Percentiles rank a stretch among this genome's conserved stretches.
Conservation (phyloP, 2,888 invertebrate genomes). For the Crioceris asparagi region DNA sequence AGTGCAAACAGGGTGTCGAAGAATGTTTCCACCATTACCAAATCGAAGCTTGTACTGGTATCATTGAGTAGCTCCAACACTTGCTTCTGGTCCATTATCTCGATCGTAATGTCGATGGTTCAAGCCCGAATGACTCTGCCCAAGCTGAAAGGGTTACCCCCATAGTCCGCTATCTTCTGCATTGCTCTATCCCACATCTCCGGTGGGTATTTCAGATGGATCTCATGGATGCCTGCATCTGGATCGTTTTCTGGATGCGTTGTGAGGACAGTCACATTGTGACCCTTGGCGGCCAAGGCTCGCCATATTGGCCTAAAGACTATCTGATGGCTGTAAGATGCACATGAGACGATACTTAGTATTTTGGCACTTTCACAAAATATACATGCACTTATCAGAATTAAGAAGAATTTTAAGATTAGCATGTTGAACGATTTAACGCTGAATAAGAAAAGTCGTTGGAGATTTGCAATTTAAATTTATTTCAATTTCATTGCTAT, state of each 20-base stretch:
- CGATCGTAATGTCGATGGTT: too few species aligned
- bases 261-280: slow-evolving; percentile 40
- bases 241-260: slow-evolving; percentile 34
- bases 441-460: too few species aligned
- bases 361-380: slow-evolving; percentile 18
- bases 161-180: too few species aligned
- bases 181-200: too few species aligned
- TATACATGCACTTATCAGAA: too few species aligned
- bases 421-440: too few species aligned
- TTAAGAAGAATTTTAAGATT: too few species aligned
- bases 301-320: slow-evolving; percentile 38
- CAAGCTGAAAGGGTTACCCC: too few species aligned
- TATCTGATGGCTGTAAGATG: slow-evolving; percentile 38
- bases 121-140: too few species aligned
- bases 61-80: slow-evolving; percentile 6
- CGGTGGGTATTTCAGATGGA: slow-evolving; percentile 34
- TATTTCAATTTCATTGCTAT: too few species aligned
- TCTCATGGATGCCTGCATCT: slow-evolving; percentile 34
- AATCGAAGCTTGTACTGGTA: slow-evolving; percentile 19
- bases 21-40: slow-evolving; percentile 22
- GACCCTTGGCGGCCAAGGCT: slow-evolving; percentile 39
- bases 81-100: slow-evolving; percentile 1
- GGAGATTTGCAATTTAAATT: too few species aligned
- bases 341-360: slow-evolving; percentile 21
- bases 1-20: slow-evolving; percentile 19